Percentiles rank a stretch among this genome's conserved stretches.
These are phyloP conservation scores for Eudemis profundana DNA, from an alignment of 2,888 invertebrate species.

Conservation along the genomic window DNA sequence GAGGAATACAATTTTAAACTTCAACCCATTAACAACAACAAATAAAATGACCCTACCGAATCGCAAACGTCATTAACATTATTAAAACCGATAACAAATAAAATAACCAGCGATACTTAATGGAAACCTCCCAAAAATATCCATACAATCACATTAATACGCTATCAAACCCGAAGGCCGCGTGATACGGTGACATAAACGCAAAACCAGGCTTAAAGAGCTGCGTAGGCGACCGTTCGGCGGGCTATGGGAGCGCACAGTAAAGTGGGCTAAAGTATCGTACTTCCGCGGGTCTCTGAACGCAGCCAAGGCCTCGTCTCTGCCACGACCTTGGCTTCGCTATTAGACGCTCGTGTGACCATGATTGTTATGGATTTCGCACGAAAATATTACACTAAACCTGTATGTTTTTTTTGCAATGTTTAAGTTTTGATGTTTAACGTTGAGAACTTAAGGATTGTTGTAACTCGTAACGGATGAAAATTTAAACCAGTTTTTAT, in stretches of 20 bases:
- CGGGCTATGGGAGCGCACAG: not conserved
- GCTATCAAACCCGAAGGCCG: slow-evolving; percentile 61
- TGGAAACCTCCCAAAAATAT: slow-evolving; percentile 59
- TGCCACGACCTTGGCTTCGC: slow-evolving; percentile 74
- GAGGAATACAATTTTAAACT: not conserved
- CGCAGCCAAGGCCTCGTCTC: slow-evolving; percentile 75
- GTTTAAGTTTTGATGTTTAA: not conserved
- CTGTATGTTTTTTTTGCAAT: slow-evolving; percentile 18
- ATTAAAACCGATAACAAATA: slow-evolving; percentile 20
- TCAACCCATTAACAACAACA: not conserved
- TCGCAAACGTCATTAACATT: not conserved
- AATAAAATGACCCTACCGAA: slow-evolving; percentile 3
- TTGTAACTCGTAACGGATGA: not conserved
- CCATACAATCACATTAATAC: slow-evolving; percentile 64
- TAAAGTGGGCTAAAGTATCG: not conserved
- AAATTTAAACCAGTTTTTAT: slow-evolving; percentile 5
- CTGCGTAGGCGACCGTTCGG: slow-evolving; percentile 45
- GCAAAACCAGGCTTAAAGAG: slow-evolving; percentile 55
- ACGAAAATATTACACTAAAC: slow-evolving; percentile 28
- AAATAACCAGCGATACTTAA: slow-evolving; percentile 40
- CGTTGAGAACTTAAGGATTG: slow-evolving; percentile 3
- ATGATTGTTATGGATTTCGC: slow-evolving; percentile 48
- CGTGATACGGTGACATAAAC: slow-evolving; percentile 74
- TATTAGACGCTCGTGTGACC: slow-evolving; percentile 65
- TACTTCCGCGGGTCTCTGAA: slow-evolving; percentile 81